These are phyloP conservation scores for Crotalus viridis DNA, from an alignment of 2,113 vertebrate species.

Conservation along the genomic window DNA sequence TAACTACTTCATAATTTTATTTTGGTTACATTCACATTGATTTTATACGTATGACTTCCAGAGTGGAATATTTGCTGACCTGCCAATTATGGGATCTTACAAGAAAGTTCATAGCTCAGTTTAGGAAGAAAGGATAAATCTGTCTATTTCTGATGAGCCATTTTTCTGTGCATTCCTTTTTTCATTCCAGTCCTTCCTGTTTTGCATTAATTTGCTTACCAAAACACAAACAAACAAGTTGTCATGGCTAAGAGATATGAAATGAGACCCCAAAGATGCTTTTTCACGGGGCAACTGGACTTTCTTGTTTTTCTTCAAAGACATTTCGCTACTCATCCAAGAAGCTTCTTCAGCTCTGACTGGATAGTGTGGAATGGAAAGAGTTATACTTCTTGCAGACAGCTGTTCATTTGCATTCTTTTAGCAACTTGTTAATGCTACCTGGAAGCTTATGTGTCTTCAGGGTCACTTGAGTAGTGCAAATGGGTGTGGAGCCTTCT, in stretches of 20 bases:
- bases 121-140: not conserved
- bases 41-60: not conserved
- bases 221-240: not conserved
- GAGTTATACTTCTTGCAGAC: no score
- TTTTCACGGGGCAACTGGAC: no score
- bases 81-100: no score
- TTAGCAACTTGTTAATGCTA: no score
- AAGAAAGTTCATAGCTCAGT: not conserved
- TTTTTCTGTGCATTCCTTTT: not conserved
- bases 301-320: no score
- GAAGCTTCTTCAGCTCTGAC: no score
- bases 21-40: not conserved
- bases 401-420: no score
- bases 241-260: not conserved
- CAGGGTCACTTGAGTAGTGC: no score
- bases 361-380: no score
- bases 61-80: not conserved
- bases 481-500: no score
- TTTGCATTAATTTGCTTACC: not conserved
- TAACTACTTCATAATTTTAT: not conserved
- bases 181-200: not conserved
- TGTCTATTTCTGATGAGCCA: not conserved
- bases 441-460: no score
- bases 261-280: not conserved
- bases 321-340: no score